phyloP scores from a whole-genome alignment of 1,140 invertebrate genomes.

The Heliconius congener region DNA sequence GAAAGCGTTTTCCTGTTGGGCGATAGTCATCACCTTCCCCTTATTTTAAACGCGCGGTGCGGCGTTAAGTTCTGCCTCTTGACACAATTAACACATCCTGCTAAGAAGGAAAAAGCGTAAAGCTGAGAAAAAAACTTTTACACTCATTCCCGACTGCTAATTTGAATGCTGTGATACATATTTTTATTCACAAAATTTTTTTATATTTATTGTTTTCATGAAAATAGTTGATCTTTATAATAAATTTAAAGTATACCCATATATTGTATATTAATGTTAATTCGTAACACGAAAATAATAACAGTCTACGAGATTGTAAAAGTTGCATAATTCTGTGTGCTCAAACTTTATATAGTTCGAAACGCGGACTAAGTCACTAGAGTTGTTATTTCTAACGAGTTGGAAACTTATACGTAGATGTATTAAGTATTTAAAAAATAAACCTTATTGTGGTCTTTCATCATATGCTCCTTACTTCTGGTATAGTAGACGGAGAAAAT shows the following conservation, averaged over 20 bases:
- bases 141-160: too few species aligned
- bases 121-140: too few species aligned
- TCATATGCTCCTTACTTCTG: background rate
- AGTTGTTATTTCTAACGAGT: constrained; percentile 35
- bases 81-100: too few species aligned
- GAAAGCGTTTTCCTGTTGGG: too few species aligned
- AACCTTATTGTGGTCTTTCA: background rate
- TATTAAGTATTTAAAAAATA: constrained; percentile 20
- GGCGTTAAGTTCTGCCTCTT: too few species aligned
- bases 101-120: too few species aligned
- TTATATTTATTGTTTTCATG: background rate
- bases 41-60: too few species aligned
- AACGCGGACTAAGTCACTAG: constrained; percentile 21
- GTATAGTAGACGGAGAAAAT: too few species aligned
- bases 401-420: constrained; percentile 21
- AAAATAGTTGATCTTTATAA: too few species aligned
- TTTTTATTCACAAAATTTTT: background rate
- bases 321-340: constrained; percentile 30
- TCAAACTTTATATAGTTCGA: constrained; percentile 24
- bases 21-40: too few species aligned
- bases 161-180: background rate
- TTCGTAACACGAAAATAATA: background rate
- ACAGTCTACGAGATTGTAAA: constrained; percentile 1
- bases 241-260: background rate
- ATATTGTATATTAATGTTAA: background rate